These are phyloP conservation scores for Mimachlamys varia DNA, from an alignment of 2,888 invertebrate genomes.

Conservation along the genomic window DNA sequence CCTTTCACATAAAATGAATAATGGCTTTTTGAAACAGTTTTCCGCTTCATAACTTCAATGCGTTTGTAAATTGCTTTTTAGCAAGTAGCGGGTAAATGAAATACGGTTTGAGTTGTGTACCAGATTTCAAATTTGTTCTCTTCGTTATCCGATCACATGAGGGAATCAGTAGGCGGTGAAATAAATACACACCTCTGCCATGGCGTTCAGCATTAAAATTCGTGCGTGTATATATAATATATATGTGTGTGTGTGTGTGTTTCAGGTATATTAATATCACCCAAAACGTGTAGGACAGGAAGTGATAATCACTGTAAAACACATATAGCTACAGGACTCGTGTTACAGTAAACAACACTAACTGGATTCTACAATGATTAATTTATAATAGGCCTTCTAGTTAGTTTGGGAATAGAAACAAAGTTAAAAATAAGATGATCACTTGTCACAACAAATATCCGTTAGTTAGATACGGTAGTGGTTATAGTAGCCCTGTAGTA, in stretches of 20 bases:
- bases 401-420: neutral
- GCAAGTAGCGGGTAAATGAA: neutral
- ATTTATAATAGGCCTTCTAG: neutral
- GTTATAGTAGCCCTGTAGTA: neutral
- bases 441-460: neutral
- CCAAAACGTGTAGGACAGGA: neutral
- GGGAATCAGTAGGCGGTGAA: neutral
- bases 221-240: neutral
- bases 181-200: neutral
- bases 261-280: neutral
- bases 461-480: neutral
- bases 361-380: neutral
- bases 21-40: neutral
- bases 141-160: neutral
- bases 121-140: neutral
- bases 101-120: neutral
- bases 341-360: neutral
- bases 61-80: neutral
- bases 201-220: neutral
- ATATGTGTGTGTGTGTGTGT: neutral
- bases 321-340: neutral
- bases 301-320: neutral
- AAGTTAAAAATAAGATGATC: neutral
- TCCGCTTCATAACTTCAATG: neutral
- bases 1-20: neutral